phyloP scores from a whole-genome alignment of 53 echinoderm and acorn worm genomes.

The Crossaster papposus region DNA sequence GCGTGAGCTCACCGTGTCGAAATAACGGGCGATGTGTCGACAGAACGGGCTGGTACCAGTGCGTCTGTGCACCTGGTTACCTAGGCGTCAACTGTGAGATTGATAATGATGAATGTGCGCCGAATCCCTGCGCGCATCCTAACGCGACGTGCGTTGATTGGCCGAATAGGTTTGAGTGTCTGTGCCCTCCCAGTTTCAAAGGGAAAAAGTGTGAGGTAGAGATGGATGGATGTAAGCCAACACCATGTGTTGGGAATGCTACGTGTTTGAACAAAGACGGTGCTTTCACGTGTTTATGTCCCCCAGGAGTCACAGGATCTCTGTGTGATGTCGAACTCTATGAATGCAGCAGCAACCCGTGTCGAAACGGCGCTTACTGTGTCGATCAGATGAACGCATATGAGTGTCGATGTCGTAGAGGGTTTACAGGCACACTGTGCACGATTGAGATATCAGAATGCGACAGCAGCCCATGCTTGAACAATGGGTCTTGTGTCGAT shows the following conservation, averaged over 20 bases:
- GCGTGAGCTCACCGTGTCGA: slow-evolving; percentile 77
- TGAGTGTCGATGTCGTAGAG: slow-evolving; percentile 70
- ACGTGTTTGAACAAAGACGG: slow-evolving; percentile 73
- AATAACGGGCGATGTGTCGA: slow-evolving; percentile 93
- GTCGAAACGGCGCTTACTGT: slow-evolving; percentile 87
- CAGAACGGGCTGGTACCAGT: slow-evolving; percentile 73
- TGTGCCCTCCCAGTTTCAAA: slow-evolving; percentile 77
- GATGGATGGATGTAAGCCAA: slow-evolving; percentile 74
- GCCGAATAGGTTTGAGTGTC: slow-evolving; percentile 78
- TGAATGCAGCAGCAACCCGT: slow-evolving; percentile 80
- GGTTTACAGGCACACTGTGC: slow-evolving; percentile 67
- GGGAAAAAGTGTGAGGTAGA: slow-evolving; percentile 75
- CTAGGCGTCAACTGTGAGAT: slow-evolving; percentile 74
- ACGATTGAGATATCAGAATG: slow-evolving; percentile 50
- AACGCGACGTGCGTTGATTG: slow-evolving; percentile 79
- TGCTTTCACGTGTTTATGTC: slow-evolving; percentile 72
- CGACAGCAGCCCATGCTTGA: slow-evolving; percentile 52
- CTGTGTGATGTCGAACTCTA: slow-evolving; percentile 73
- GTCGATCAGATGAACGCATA: slow-evolving; percentile 71
- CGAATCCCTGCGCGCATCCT: slow-evolving; percentile 82
- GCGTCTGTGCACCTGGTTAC: slow-evolving; percentile 90
- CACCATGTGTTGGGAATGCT: slow-evolving; percentile 79
- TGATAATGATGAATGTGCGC: slow-evolving; percentile 80
- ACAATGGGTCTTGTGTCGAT: slow-evolving; percentile 57
- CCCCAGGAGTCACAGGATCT: slow-evolving; percentile 73